Base-by-base conservation (phyloP, 1,140 invertebrate species). In the Eumeta japonica region DNA sequence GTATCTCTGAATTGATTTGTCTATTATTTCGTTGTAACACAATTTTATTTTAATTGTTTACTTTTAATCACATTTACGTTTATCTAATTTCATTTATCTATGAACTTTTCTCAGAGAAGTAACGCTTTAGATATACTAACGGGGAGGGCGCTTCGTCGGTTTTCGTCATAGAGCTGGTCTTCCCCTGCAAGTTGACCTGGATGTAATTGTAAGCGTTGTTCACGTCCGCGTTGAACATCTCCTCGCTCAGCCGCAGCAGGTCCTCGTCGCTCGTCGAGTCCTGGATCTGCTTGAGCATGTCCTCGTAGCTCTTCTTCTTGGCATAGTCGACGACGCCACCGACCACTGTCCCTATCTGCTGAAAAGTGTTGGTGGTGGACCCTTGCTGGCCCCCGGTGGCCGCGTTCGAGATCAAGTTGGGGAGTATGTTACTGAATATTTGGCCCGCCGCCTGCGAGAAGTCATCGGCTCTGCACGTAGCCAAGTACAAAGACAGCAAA, bases 231-330 rank as follows among this genome's bases (percentile, higher is more conserved):
- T 71, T 74, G 48, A 74, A 72, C 70, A 74, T 71, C 41, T 74
- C 70, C 43, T 74, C 70, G 31, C 70, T 63, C 33, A 74, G 39
- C 3, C 60, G 54, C 11, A 72, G 46, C 18, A 74, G 45, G 37
- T 74, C 70, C 3, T 74, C 70, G 32, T 74, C 70, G 0, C 56
- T 61, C 12, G 70, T 74, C 3, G 53, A 52, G 35, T 70, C 66
- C 33, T 67, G 64, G 3, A 67, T 57, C 41, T 66, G 63, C 13
- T 55, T 55, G 13, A 74, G 45, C 36, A 74, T 31, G 12, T 71
- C 66, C 28, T 74, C 66, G 41, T 74, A 74, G 37, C 65, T 70
- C 47, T 74, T 74, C 48, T 70, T 74, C 45, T 71, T 70, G 7
- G 64, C 62, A 40, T 74, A 74, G 44, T 74, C 66, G 0, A 71